phyloP scores from a whole-genome alignment of 2,797 vertebrate genomes.

The Pelodytes ibericus region DNA sequence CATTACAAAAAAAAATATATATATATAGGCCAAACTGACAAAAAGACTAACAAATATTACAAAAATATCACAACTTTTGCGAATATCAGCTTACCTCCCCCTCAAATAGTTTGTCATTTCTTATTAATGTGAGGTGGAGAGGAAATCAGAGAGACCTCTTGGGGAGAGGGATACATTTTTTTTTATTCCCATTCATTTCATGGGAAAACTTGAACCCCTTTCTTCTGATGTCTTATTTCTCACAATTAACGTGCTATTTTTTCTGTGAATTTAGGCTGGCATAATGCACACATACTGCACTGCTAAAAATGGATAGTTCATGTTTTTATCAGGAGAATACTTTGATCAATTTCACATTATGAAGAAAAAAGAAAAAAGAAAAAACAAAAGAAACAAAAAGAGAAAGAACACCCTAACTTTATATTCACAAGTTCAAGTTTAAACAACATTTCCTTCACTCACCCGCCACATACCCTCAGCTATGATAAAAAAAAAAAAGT shows the following conservation, averaged over 20 bases:
- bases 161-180: constrained; percentile 7
- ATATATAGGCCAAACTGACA: constrained; percentile 72
- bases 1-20: constrained; percentile 73
- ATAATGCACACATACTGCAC: constrained; percentile 20
- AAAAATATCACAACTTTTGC: constrained; percentile 95
- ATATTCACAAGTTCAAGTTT: constrained; percentile 57
- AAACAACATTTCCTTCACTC: constrained; percentile 51
- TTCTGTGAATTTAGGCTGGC: constrained; percentile 24
- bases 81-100: constrained; percentile 85
- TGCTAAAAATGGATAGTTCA: constrained; percentile 28
- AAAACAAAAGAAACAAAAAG: constrained; percentile 16
- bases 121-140: constrained; percentile 25
- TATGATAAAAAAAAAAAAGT: constrained; percentile 28
- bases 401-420: not conserved
- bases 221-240: not conserved
- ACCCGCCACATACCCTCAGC: constrained; percentile 28
- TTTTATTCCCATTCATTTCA: constrained; percentile 13
- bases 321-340: constrained; percentile 50
- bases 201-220: constrained; percentile 30
- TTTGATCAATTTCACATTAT: constrained; percentile 55
- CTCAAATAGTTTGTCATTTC: constrained; percentile 74
- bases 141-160: constrained; percentile 25
- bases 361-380: constrained; percentile 27
- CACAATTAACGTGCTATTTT: constrained; percentile 15
- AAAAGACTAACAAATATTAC: constrained; percentile 87